These are phyloP conservation scores for Galago senegalensis DNA, from an alignment of 2,797 vertebrate genomes.

Conservation along the genomic window DNA sequence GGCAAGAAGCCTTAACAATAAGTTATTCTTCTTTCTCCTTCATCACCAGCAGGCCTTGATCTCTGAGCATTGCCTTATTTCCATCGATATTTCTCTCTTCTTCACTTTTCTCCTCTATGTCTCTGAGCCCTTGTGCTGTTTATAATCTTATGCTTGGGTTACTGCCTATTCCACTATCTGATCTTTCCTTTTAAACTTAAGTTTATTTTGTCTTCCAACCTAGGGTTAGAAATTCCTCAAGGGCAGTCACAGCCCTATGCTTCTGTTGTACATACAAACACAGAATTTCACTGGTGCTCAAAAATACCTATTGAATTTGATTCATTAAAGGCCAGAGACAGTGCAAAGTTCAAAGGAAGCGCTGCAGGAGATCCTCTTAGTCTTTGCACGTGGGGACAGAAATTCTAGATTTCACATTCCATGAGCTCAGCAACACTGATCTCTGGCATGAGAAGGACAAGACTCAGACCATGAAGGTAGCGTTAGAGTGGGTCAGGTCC, in stretches of 20 bases:
- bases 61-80: neutral
- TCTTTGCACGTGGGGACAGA: neutral
- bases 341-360: neutral
- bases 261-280: neutral
- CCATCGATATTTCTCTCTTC: neutral
- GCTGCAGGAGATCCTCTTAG: neutral
- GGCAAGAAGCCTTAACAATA: neutral
- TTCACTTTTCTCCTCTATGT: neutral
- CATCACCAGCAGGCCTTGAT: neutral
- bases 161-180: neutral
- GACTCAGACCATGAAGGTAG: neutral
- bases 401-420: constrained; percentile 11
- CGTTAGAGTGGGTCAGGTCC: neutral
- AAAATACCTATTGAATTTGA: neutral
- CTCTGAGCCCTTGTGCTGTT: neutral
- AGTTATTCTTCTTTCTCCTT: neutral
- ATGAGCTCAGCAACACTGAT: neutral
- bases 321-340: neutral
- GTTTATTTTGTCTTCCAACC: neutral
- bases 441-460: neutral
- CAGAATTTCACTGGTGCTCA: neutral
- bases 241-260: neutral
- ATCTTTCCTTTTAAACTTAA: neutral
- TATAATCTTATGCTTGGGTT: neutral
- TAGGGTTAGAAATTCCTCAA: neutral